Evolutionary conservation across 2,797 vertebrate genomes (phyloP).

Genomic region (Trichosurus vulpecula): DNA sequence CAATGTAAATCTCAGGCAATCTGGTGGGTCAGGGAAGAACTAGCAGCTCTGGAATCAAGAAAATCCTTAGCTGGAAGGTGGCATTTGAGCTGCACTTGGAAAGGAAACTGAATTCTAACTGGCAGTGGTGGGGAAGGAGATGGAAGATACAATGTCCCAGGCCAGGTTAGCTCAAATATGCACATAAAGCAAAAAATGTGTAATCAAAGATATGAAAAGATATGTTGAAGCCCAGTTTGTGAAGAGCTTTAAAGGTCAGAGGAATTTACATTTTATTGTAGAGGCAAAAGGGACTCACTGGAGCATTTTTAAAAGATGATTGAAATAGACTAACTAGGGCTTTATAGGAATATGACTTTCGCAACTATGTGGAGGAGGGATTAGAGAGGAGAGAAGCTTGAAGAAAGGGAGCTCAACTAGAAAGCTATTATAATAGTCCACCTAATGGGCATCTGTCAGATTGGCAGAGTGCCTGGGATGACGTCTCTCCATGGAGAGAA

Average conservation of each 20-base stretch:
- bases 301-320: background rate
- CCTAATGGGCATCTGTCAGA: background rate
- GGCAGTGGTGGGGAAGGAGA: background rate
- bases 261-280: background rate
- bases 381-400: background rate
- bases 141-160: background rate
- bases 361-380: background rate
- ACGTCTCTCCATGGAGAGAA: background rate
- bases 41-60: background rate
- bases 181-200: background rate
- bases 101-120: background rate
- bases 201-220: background rate
- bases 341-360: background rate
- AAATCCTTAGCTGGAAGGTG: background rate
- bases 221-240: background rate
- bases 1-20: background rate
- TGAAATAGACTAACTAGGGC: background rate
- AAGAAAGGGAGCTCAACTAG: background rate
- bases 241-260: slow-evolving; percentile 2
- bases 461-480: background rate
- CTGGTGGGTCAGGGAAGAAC: background rate
- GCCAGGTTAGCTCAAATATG: background rate
- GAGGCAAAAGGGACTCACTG: background rate
- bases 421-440: background rate
- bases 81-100: background rate